phyloP scores from a whole-genome alignment of 1,140 invertebrate species.

The Lepidurus apus region DNA sequence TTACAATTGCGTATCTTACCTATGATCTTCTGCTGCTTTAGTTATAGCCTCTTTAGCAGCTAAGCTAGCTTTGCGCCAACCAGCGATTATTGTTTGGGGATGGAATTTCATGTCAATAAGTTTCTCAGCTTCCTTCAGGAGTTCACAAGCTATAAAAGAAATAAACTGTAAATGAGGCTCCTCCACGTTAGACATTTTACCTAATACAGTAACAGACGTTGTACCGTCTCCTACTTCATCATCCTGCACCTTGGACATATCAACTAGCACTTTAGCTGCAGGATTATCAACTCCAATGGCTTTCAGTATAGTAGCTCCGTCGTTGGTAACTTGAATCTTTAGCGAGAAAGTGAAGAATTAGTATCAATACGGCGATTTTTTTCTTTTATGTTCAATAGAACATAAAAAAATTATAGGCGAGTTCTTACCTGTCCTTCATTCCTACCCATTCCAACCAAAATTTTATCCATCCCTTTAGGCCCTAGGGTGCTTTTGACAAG shows the following conservation, averaged over 20 bases:
- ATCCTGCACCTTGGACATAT: conserved; percentile 98
- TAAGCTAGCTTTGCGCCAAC: conserved; percentile 82
- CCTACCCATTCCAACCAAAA: conserved; percentile 78
- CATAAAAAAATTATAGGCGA: neutral
- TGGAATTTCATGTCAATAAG: conserved; percentile 92
- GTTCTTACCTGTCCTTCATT: conserved; percentile 56
- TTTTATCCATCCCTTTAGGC: conserved; percentile 99
- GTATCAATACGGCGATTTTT: conserved; percentile 4
- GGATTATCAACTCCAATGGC: conserved; percentile 97
- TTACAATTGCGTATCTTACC: conserved; percentile 42
- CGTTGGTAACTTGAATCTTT: conserved; percentile 81
- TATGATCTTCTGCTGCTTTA: conserved; percentile 70
- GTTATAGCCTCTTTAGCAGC: conserved; percentile 77
- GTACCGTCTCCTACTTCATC: conserved; percentile 99
- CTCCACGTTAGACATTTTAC: conserved; percentile 52
- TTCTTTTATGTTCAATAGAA: neutral
- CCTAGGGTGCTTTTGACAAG: conserved; percentile 96
- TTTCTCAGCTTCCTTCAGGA: conserved; percentile 91
- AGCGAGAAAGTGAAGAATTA: conserved; percentile 10
- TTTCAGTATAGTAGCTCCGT: conserved; percentile 97
- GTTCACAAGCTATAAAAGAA: conserved; percentile 68
- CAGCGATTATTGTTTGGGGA: conserved; percentile 94
- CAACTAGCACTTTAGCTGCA: conserved; percentile 95
- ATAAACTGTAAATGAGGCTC: conserved; percentile 27
- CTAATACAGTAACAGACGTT: conserved; percentile 94